These are phyloP conservation scores for Sebastes fasciatus DNA, from an alignment of 2,113 vertebrate genomes.

Conservation along the genomic window DNA sequence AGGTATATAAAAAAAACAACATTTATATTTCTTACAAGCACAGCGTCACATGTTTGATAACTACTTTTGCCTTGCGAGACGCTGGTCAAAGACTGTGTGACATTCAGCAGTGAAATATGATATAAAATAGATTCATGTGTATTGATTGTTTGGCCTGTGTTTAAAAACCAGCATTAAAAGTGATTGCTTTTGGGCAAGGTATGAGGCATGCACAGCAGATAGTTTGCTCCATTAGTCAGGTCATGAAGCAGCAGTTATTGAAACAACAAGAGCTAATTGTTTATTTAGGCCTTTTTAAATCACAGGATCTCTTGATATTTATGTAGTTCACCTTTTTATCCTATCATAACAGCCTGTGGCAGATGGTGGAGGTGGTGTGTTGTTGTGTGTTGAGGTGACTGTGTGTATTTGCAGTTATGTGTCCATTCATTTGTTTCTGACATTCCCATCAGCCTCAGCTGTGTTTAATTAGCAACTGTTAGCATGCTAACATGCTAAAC, in stretches of 20 bases:
- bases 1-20: neutral
- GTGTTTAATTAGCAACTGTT: neutral
- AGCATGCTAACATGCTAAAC: neutral
- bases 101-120: slow-evolving; percentile 7
- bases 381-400: neutral
- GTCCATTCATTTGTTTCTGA: neutral
- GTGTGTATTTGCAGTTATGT: neutral
- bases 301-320: neutral
- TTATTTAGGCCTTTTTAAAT: slow-evolving; percentile 51
- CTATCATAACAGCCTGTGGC: neutral
- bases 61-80: neutral
- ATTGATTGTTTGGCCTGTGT: slow-evolving; percentile 35
- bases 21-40: too few species aligned
- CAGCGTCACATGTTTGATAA: neutral
- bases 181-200: slow-evolving; percentile 2
- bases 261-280: slow-evolving; percentile 35
- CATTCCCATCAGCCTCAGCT: neutral
- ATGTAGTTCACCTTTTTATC: neutral
- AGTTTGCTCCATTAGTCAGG: slow-evolving; percentile 32
- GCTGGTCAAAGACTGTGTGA: neutral
- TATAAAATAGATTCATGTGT: slow-evolving; percentile 22
- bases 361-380: slow-evolving; percentile 9
- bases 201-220: slow-evolving; percentile 20
- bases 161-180: slow-evolving; percentile 27
- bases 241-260: slow-evolving; percentile 41